phyloP scores from a whole-genome alignment of 2,797 vertebrate genomes.

The Bradypodion pumilum region DNA sequence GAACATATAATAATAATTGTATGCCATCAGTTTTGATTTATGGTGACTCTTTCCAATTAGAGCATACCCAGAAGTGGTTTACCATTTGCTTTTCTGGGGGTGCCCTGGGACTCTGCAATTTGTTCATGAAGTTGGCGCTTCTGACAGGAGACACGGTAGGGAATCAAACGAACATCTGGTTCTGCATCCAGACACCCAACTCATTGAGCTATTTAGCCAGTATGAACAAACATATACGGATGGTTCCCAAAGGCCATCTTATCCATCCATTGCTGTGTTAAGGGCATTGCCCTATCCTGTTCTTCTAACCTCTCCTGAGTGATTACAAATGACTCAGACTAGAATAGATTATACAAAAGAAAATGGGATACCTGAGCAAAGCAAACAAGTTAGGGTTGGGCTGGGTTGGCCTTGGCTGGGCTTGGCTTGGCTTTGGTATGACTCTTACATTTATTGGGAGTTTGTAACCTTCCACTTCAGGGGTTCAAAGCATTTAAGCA shows the following conservation, averaged over 20 bases:
- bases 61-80: too few species aligned
- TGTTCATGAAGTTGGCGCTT: too few species aligned
- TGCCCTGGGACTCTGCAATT: too few species aligned
- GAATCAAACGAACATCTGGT: too few species aligned
- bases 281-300: neutral
- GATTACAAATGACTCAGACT: neutral
- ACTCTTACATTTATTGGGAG: neutral
- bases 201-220: too few species aligned
- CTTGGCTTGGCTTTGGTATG: neutral
- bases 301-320: too few species aligned
- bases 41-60: too few species aligned
- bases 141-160: too few species aligned
- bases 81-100: too few species aligned
- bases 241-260: neutral
- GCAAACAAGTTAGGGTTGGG: neutral
- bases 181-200: too few species aligned
- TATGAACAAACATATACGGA: too few species aligned
- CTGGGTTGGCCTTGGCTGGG: neutral
- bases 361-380: neutral
- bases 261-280: neutral
- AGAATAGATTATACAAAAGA: neutral
- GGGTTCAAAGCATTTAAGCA: neutral
- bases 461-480: neutral
- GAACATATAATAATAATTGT: neutral
- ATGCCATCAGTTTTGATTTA: too few species aligned